Conservation (phyloP, 2,888 invertebrate genomes). For the Melanophora roralis region DNA sequence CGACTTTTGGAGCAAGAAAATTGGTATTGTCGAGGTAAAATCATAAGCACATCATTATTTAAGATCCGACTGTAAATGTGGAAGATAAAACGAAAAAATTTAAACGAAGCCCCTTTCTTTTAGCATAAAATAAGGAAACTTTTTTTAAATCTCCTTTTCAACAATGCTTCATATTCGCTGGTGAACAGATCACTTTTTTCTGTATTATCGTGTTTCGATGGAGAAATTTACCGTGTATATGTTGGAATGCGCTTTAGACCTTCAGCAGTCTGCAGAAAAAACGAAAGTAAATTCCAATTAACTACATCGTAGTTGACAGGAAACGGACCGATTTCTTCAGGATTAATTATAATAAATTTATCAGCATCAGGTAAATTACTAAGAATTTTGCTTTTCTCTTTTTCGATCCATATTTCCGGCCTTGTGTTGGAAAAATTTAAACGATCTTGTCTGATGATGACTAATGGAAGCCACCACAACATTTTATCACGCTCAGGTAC, state of each 20-base stretch:
- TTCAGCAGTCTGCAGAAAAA: constrained; percentile 80
- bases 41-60: too few species aligned
- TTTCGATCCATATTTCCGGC: constrained; percentile 82
- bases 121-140: too few species aligned
- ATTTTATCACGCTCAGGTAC: constrained; percentile 84
- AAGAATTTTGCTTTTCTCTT: constrained; percentile 79
- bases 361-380: constrained; percentile 79
- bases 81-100: too few species aligned
- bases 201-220: too few species aligned
- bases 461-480: constrained; percentile 86
- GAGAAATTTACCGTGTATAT: constrained; percentile 79
- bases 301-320: constrained; percentile 88
- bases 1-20: too few species aligned
- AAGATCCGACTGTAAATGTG: too few species aligned
- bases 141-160: too few species aligned
- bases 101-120: too few species aligned
- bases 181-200: too few species aligned
- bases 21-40: too few species aligned
- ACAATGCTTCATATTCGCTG: too few species aligned
- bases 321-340: constrained; percentile 90
- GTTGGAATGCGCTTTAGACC: constrained; percentile 81
- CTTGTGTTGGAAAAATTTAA: constrained; percentile 80
- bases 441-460: constrained; percentile 80
- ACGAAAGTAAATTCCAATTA: constrained; percentile 87
- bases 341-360: constrained; percentile 87